Conservation (phyloP, 1,140 invertebrate species). For the Drosophila prosaltans region DNA sequence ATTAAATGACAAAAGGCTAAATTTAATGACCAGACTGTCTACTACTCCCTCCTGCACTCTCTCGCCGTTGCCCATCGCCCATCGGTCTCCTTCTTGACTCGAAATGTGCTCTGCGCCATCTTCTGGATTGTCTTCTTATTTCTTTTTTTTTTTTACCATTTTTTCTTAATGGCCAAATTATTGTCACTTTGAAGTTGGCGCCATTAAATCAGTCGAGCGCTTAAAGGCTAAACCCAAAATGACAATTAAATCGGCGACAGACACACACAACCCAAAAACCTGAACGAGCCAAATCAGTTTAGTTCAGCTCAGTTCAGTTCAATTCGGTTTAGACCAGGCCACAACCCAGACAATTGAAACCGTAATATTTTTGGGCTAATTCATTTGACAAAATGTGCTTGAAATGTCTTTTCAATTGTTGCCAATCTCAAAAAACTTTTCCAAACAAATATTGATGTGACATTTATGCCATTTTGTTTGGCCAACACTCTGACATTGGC, state of each 20-base stretch:
- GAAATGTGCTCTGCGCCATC: background rate
- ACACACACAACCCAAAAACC: background rate
- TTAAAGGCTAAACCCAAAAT: slow-evolving; percentile 25
- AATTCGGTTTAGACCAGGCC: background rate
- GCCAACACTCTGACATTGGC: slow-evolving; percentile 65
- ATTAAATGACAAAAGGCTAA: slow-evolving; percentile 72
- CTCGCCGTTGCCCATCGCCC: too few relatives aligned
- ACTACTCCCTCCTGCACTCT: background rate
- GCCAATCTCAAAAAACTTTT: slow-evolving; percentile 26
- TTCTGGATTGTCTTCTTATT: slow-evolving; percentile 4
- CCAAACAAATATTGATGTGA: slow-evolving; percentile 16
- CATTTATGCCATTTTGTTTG: slow-evolving; percentile 47
- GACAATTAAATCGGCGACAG: slow-evolving; percentile 11
- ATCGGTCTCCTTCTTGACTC: background rate
- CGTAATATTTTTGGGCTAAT: slow-evolving; percentile 35
- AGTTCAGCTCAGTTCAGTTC: background rate
- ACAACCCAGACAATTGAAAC: slow-evolving; percentile 22
- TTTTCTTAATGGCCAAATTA: slow-evolving; percentile 74
- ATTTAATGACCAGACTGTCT: slow-evolving; percentile 66
- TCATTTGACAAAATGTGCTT: slow-evolving; percentile 1
- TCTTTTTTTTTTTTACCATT: slow-evolving; percentile 14
- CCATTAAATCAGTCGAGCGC: slow-evolving; percentile 58
- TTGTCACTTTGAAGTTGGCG: slow-evolving; percentile 79
- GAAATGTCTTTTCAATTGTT: slow-evolving; percentile 4
- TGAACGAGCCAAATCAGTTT: background rate